phyloP scores from a whole-genome alignment of 2,797 vertebrate genomes.

The Syndactyla subalaris region DNA sequence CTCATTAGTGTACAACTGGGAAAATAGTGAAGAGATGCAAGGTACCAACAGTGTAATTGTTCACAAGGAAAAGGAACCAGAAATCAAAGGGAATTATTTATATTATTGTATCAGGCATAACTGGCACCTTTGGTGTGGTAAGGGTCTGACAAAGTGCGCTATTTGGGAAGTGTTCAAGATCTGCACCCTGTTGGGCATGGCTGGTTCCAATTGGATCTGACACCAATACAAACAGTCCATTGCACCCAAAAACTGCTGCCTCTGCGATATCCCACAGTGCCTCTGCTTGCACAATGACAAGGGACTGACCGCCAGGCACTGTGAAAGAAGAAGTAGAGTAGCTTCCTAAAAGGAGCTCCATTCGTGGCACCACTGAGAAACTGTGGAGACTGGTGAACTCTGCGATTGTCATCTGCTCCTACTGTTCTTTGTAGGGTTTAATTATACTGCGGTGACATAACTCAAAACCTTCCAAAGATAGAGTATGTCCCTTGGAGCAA shows the following conservation, averaged over 20 bases:
- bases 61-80: background rate
- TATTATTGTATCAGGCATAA: background rate
- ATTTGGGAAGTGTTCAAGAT: no score
- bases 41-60: background rate
- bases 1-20: background rate
- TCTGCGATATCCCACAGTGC: fast-evolving
- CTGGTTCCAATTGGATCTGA: background rate
- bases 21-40: background rate
- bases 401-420: background rate
- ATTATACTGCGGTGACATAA: fast-evolving
- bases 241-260: background rate
- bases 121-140: background rate
- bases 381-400: no score
- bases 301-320: background rate
- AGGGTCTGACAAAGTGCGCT: background rate
- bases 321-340: background rate
- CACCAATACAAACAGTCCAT: background rate
- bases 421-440: background rate
- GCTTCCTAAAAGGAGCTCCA: background rate
- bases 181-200: background rate
- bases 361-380: background rate
- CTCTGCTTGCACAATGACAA: background rate
- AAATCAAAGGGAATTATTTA: background rate
- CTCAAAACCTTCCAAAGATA: background rate
- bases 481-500: background rate